Conservation (phyloP, 1,140 invertebrate species). For the Pseudomyrmex pallidus region DNA sequence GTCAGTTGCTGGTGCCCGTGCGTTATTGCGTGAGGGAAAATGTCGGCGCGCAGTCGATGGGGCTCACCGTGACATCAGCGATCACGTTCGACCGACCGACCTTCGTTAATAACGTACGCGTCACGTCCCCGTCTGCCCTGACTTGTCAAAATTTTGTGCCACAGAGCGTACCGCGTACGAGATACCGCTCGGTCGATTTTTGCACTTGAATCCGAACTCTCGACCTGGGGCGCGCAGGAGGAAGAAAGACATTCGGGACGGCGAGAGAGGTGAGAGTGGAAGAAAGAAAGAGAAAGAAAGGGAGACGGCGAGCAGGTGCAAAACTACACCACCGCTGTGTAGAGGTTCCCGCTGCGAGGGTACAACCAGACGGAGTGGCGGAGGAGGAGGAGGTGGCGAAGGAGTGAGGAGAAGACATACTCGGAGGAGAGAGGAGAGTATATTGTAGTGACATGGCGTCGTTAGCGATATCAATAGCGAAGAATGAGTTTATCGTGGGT, state of each 20-base stretch:
- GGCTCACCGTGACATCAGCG: slow-evolving; percentile 80
- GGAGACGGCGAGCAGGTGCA: slow-evolving; percentile 30
- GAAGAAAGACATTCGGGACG: background rate
- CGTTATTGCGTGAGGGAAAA: slow-evolving; percentile 78
- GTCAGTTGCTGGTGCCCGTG: slow-evolving; percentile 73
- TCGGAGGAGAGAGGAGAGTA: slow-evolving; percentile 63
- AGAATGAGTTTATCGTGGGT: slow-evolving; percentile 92
- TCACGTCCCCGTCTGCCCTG: background rate
- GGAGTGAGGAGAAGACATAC: slow-evolving; percentile 42
- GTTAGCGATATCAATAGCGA: slow-evolving; percentile 78
- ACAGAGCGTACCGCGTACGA: background rate
- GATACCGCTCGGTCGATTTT: too few relatives aligned
- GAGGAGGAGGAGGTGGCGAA: background rate
- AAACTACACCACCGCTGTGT: slow-evolving; percentile 29
- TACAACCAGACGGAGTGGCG: slow-evolving; percentile 47
- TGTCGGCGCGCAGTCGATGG: slow-evolving; percentile 83
- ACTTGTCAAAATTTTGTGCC: background rate
- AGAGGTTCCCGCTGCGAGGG: slow-evolving; percentile 16
- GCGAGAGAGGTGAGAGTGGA: background rate
- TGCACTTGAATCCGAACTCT: too few relatives aligned
- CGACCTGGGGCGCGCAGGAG: slow-evolving; percentile 7
- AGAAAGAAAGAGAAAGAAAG: background rate
- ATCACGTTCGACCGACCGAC: slow-evolving; percentile 37
- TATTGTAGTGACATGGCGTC: slow-evolving; percentile 75
- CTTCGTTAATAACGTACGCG: background rate